Evolutionary conservation across 2,797 vertebrate species (phyloP), one percentile per base, ranked within the genome.

Genomic region (Myiothlypis coronata): DNA sequence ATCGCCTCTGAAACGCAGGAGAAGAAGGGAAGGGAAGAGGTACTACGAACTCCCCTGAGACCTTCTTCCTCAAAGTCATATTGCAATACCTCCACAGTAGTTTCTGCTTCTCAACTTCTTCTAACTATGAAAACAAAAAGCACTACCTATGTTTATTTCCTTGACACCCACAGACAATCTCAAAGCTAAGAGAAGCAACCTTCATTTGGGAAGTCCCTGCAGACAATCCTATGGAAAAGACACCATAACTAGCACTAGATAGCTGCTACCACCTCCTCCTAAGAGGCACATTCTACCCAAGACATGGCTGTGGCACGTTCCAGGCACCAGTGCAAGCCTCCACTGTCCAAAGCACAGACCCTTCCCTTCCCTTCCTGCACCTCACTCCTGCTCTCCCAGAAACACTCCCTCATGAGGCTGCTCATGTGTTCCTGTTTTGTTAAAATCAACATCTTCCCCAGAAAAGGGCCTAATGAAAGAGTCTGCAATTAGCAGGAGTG

Each of bases 381-480:
- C 22, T 75, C 63, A 47, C 37, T 71, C 43, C 32, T 14, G 4
- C 32, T 83, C 26, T 81, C 37, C 60, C 72, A 74, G 47, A 83
- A 74, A 65, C 11, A 28, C 14, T 35, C 21, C 8, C 17, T 43
- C 1, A 0, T 14, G 9, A 3, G 5, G 28, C 55, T 74, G 20
- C 28, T 44, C 12, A 6, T 3, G 4, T 41, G 12, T 28, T 64
- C 21, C 18, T 16, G 3, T 43, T 72, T 39, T 74, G 8, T 30
- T 61, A 53, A 80, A 67, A 63, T 22, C 16, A 61, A 10, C 28
- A 63, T 39, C 49, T 87, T 87, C 12, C 37, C 47, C 24, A 30
- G 35, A 46, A 80, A 53, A 56, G 4, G 18, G 18, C 20, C 37
- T 64, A 60, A 76, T 68, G 43, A 69, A 46, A 43, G 1, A 61